These are phyloP conservation scores for Sebastes iracundus DNA, from an alignment of 2,797 vertebrate species.

Conservation along the genomic window DNA sequence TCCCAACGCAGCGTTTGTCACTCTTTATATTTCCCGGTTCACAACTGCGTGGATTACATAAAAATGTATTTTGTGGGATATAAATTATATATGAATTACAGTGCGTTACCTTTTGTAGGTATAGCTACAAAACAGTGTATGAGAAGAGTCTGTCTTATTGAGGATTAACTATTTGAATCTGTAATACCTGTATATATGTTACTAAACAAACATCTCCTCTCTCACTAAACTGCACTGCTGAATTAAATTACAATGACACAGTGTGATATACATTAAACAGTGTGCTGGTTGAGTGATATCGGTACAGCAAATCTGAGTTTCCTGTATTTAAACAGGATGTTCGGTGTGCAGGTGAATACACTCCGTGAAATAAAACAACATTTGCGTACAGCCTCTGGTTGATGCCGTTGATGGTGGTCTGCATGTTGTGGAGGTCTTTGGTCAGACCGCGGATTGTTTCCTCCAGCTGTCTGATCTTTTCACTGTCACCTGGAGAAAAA, in stretches of 20 bases:
- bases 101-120: no score
- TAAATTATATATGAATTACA: no score
- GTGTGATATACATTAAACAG: no score
- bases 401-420: slow-evolving; percentile 81
- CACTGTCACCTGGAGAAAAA: slow-evolving; percentile 80
- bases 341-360: neutral
- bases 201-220: slow-evolving; percentile 17
- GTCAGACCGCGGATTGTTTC: slow-evolving; percentile 88
- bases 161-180: neutral
- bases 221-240: neutral
- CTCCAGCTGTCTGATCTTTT: slow-evolving; percentile 88
- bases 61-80: no score
- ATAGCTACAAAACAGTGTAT: no score
- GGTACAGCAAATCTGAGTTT: neutral
- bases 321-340: slow-evolving; percentile 2
- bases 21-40: no score
- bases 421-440: slow-evolving; percentile 87
- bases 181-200: neutral
- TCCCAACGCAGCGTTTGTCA: no score
- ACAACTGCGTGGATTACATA: no score
- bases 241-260: slow-evolving; percentile 12
- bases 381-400: slow-evolving; percentile 79
- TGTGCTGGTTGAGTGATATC: no score
- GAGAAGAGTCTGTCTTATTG: neutral
- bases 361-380: neutral